A percentile compares a stretch with the other conserved stretches of the same genome.
phyloP scores from a whole-genome alignment of 2,888 invertebrate genomes.

The Marronus borbonicus region DNA sequence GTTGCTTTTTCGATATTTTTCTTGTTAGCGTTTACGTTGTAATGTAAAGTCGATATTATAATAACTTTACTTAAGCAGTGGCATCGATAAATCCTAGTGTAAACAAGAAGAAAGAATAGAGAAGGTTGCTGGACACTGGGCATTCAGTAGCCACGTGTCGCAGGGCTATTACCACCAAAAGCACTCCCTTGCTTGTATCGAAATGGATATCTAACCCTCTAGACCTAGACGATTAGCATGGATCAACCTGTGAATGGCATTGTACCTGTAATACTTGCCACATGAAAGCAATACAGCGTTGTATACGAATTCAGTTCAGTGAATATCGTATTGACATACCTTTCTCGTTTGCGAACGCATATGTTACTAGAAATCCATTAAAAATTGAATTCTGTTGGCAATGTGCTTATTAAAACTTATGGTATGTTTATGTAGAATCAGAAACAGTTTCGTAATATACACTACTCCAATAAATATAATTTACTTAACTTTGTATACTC shows the following conservation, averaged over 20 bases:
- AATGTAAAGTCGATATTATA: background rate
- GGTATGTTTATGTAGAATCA: background rate
- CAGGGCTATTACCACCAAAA: conserved; percentile 32
- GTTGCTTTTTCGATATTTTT: conserved; percentile 11
- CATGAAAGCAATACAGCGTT: background rate
- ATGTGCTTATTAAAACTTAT: conserved; percentile 14
- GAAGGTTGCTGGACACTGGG: conserved; percentile 5
- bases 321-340: background rate
- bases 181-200: conserved; percentile 5
- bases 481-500: background rate
- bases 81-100: conserved; percentile 26
- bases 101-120: conserved; percentile 24
- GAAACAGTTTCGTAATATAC: conserved; percentile 4
- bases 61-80: conserved; percentile 9
- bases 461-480: background rate
- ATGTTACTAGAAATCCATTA: conserved; percentile 13
- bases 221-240: background rate
- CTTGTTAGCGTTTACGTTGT: background rate
- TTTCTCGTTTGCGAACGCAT: background rate
- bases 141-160: conserved; percentile 31
- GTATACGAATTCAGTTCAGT: background rate
- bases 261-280: background rate
- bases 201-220: background rate
- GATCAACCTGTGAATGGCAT: background rate
- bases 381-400: conserved; percentile 9